These are phyloP conservation scores for Corella eumyota DNA, from an alignment of 23 tunicate genomes.

Conservation along the genomic window DNA sequence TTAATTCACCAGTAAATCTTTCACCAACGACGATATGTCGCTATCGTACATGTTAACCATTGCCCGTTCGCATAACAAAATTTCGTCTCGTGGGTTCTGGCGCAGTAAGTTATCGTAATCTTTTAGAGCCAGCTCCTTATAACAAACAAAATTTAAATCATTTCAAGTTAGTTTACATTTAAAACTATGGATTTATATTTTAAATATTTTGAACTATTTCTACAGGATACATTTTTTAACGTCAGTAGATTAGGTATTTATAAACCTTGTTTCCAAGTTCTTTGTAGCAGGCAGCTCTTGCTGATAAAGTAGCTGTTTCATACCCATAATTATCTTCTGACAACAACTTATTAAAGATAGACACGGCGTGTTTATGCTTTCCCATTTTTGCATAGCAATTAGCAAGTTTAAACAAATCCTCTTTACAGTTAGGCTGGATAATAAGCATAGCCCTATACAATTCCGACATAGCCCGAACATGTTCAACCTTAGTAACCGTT, in stretches of 20 bases:
- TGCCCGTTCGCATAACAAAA: constrained; percentile 59
- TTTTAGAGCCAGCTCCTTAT: constrained; percentile 46
- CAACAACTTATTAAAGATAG: constrained; percentile 34
- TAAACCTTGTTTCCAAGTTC: constrained; percentile 77
- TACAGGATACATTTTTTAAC: too few species aligned
- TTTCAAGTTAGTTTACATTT: not conserved
- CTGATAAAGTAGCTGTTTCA: constrained; percentile 32
- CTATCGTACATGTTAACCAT: constrained; percentile 59
- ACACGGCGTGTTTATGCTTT: constrained; percentile 23
- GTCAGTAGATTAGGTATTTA: too few species aligned
- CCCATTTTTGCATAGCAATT: constrained; percentile 49
- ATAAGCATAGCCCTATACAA: constrained; percentile 57
- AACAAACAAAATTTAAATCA: not conserved
- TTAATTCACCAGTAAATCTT: constrained; percentile 56
- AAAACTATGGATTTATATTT: not conserved
- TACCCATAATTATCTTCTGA: constrained; percentile 20
- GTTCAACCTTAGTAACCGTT: constrained; percentile 38
- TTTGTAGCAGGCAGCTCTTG: constrained; percentile 66
- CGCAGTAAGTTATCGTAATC: constrained; percentile 60
- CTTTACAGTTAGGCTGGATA: constrained; percentile 39
- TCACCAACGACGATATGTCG: constrained; percentile 26
- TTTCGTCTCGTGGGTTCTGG: constrained; percentile 47
- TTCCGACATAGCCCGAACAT: constrained; percentile 38
- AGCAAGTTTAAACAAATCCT: constrained; percentile 41
- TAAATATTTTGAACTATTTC: too few species aligned